Conservation (phyloP, 1,140 invertebrate genomes). For the Caenorhabditis brenneri region DNA sequence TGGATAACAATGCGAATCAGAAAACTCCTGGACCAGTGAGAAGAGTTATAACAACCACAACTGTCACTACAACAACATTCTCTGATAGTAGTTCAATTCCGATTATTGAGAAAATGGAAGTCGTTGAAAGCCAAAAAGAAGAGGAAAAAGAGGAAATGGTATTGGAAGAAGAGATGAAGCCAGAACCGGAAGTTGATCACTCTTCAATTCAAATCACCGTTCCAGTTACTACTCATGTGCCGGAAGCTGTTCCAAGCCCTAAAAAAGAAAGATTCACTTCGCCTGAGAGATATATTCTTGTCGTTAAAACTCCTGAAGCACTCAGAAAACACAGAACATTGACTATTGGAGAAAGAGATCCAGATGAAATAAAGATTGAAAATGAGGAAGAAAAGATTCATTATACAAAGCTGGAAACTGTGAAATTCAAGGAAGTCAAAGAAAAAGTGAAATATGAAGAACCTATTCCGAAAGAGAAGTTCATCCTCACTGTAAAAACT, state of each 20-base stretch:
- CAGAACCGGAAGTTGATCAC: neutral
- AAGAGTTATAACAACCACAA: neutral
- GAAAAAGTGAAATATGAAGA: slow-evolving; percentile 38
- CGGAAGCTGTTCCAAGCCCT: slow-evolving; percentile 9
- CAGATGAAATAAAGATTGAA: neutral
- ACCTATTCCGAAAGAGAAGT: neutral
- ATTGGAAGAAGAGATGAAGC: neutral
- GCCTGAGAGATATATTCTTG: slow-evolving; percentile 40
- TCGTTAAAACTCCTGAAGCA: slow-evolving; percentile 45
- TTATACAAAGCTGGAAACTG: neutral
- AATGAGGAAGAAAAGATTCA: neutral
- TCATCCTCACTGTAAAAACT: slow-evolving; percentile 45
- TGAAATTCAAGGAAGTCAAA: slow-evolving; percentile 5
- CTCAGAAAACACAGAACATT: slow-evolving; percentile 42
- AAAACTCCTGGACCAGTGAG: slow-evolving; percentile 21
- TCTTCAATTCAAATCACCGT: neutral
- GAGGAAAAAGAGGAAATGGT: neutral
- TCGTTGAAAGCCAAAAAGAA: neutral
- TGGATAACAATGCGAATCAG: slow-evolving; percentile 33
- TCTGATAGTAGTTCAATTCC: neutral
- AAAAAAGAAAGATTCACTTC: slow-evolving; percentile 22
- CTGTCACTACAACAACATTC: neutral
- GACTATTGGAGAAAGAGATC: slow-evolving; percentile 35
- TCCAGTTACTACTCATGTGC: neutral
- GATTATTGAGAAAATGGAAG: slow-evolving; percentile 3